Evolutionary conservation across 2,113 vertebrate genomes (phyloP).

Genomic region (Eolophus roseicapilla): DNA sequence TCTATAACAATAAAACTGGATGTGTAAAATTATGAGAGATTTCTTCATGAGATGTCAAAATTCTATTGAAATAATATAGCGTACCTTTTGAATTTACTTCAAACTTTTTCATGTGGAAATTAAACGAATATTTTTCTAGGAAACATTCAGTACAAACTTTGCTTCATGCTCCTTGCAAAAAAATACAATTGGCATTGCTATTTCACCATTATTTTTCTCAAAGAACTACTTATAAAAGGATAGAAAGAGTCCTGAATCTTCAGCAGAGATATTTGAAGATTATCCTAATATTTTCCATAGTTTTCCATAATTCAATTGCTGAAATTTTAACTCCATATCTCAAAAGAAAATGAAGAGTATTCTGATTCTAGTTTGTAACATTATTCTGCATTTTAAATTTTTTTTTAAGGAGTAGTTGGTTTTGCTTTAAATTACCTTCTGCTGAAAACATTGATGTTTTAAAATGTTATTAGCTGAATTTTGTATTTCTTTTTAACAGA

Average conservation of each 20-base stretch:
- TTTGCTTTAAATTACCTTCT: background rate
- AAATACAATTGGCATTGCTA: rapidly evolving
- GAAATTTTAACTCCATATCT: background rate
- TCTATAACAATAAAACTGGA: background rate
- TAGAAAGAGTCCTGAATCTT: background rate
- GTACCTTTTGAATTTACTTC: background rate
- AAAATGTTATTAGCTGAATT: background rate
- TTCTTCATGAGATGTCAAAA: background rate
- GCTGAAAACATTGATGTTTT: background rate
- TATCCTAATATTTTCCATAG: background rate
- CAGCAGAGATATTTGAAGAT: background rate
- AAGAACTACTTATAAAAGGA: background rate
- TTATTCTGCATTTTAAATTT: background rate
- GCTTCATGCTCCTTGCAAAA: background rate
- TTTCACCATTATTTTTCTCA: background rate
- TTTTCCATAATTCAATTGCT: background rate
- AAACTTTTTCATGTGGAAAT: background rate
- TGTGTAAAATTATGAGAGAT: background rate
- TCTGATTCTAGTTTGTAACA: background rate
- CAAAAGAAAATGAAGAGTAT: background rate
- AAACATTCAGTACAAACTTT: background rate
- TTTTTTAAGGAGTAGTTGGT: background rate
- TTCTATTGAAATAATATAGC: background rate
- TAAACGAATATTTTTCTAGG: background rate
- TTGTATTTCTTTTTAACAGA: background rate